Conservation (phyloP, 2,888 invertebrate species). For the Dolichopus griseipennis region DNA sequence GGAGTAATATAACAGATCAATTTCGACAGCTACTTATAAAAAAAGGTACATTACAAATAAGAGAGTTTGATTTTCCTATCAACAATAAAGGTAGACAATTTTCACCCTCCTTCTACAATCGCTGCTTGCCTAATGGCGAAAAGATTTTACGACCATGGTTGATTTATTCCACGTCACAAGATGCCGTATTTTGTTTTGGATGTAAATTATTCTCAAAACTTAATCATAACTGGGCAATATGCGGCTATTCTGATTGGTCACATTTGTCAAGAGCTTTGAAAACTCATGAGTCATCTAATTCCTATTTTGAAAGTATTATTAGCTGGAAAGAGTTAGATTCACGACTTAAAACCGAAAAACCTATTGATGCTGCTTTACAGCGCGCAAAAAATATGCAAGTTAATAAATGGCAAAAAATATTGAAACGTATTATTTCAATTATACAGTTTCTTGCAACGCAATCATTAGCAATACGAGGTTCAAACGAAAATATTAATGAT, state of each 20-base stretch:
- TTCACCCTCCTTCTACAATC: conserved; percentile 10
- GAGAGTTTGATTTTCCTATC: conserved; percentile 9
- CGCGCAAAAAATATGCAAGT: too few relatives aligned
- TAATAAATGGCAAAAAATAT: too few relatives aligned
- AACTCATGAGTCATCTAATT: neutral
- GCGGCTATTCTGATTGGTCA: conserved; percentile 7
- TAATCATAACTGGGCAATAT: conserved; percentile 1
- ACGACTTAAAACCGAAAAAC: too few relatives aligned
- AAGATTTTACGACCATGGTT: conserved; percentile 1
- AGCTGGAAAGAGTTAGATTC: too few relatives aligned
- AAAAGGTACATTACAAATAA: conserved; percentile 10
- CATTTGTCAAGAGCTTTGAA: neutral
- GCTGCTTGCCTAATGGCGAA: conserved; percentile 11
- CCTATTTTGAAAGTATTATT: too few relatives aligned
- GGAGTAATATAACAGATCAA: conserved; percentile 9
- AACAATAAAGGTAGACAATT: conserved; percentile 11
- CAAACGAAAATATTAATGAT: too few relatives aligned
- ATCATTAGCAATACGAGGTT: too few relatives aligned
- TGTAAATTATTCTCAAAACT: conserved; percentile 8
- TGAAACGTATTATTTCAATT: too few relatives aligned
- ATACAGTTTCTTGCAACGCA: too few relatives aligned
- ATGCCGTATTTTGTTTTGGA: conserved; percentile 9
- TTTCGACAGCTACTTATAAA: conserved; percentile 10
- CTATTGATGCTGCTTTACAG: too few relatives aligned
- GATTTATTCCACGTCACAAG: conserved; percentile 5